phyloP scores from a whole-genome alignment of 1,140 invertebrate species.

The Ceratina japonica region DNA sequence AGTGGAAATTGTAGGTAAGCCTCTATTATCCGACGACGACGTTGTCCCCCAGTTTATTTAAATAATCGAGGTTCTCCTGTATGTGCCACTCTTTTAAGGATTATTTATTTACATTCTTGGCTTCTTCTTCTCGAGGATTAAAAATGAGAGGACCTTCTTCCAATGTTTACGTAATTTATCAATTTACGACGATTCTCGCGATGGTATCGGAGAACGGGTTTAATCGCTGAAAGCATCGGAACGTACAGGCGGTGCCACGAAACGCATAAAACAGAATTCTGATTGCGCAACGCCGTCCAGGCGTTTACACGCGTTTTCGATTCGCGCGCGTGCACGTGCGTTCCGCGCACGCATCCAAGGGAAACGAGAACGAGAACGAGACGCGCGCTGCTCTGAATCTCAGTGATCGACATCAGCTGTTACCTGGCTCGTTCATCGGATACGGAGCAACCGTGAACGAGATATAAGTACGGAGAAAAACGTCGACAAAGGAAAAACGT shows the following conservation, averaged over 20 bases:
- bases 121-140: too few species aligned
- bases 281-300: slow-evolving; percentile 1
- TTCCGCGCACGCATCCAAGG: slow-evolving; percentile 1
- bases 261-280: not conserved
- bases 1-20: too few species aligned
- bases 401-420: slow-evolving; percentile 1
- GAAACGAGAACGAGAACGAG: slow-evolving; percentile 4
- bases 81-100: too few species aligned
- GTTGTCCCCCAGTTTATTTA: too few species aligned
- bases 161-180: too few species aligned
- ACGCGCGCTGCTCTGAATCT: not conserved
- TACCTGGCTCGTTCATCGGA: not conserved
- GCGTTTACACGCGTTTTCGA: slow-evolving; percentile 4
- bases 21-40: too few species aligned
- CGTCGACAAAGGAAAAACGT: not conserved
- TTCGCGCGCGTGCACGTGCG: slow-evolving; percentile 4
- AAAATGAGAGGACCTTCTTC: too few species aligned
- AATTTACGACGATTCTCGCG: not conserved
- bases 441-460: not conserved
- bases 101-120: too few species aligned
- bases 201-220: not conserved
- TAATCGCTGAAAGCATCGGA: slow-evolving; percentile 15
- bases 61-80: too few species aligned
- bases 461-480: not conserved
- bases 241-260: not conserved